Percentiles rank a stretch among this genome's conserved stretches.
These are phyloP conservation scores for Amphipoea lucens DNA, from an alignment of 2,888 invertebrate genomes.

Conservation along the genomic window DNA sequence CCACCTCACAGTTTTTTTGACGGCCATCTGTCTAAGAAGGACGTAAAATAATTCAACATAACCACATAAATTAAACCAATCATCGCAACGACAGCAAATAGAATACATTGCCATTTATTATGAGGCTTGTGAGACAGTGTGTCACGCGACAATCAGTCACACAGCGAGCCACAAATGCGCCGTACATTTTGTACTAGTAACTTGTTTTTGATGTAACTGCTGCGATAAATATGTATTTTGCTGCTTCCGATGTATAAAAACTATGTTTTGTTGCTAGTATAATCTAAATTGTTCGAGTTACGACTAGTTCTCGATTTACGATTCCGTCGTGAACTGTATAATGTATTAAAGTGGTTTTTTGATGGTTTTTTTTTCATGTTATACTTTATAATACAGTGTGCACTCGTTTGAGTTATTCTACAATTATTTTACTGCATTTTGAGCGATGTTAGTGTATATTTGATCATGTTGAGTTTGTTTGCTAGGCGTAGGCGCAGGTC, in stretches of 20 bases:
- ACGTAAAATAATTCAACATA: conserved; percentile 9
- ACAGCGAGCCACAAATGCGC: conserved; percentile 49
- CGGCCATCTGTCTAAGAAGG: background rate
- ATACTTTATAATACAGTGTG: background rate
- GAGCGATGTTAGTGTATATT: conserved; percentile 21
- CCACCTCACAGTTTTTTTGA: background rate
- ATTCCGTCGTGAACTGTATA: conserved; percentile 44
- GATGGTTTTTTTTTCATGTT: background rate
- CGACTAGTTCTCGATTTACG: conserved; percentile 39
- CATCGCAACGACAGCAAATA: conserved; percentile 30
- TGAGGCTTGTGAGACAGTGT: conserved; percentile 40
- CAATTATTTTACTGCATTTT: conserved; percentile 24
- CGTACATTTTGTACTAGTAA: conserved; percentile 53
- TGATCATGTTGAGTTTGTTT: conserved; percentile 23
- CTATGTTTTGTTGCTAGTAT: conserved; percentile 40
- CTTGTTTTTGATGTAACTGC: conserved; percentile 58
- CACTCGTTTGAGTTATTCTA: conserved; percentile 33
- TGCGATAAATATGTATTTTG: conserved; percentile 65
- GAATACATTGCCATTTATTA: conserved; percentile 33
- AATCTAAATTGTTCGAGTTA: conserved; percentile 57
- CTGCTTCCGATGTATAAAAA: conserved; percentile 53
- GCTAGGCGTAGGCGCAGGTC: background rate
- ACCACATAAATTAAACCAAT: conserved; percentile 42
- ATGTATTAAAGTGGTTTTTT: conserved; percentile 35
- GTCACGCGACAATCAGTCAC: conserved; percentile 64